Evolutionary conservation across 2,797 vertebrate species (phyloP).

Genomic region (Margarornis squamiger): DNA sequence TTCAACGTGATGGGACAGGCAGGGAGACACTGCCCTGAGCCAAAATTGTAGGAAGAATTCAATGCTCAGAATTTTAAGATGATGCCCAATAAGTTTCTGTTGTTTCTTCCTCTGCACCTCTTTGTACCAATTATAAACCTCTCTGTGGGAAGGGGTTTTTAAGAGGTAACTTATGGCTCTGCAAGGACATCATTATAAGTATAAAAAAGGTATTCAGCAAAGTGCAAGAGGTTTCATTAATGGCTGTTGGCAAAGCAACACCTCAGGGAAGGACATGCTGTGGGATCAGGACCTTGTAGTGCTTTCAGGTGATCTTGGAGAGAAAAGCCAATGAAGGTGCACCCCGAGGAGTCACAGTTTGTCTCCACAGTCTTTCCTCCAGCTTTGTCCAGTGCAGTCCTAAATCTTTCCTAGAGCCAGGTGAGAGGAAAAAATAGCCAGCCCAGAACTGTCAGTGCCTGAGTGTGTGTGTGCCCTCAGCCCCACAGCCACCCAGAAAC

Average conservation of each 20-base stretch:
- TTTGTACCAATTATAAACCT: not conserved
- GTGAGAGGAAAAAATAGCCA: rapidly evolving
- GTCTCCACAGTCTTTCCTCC: not conserved
- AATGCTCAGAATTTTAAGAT: slow-evolving; percentile 13
- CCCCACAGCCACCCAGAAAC: not conserved
- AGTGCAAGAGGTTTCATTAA: not conserved
- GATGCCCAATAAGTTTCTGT: not conserved
- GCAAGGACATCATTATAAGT: too few relatives aligned
- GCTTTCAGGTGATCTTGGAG: not conserved
- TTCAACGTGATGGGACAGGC: not conserved
- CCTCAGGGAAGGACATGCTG: not conserved
- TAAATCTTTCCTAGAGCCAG: not conserved
- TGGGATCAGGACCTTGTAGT: not conserved
- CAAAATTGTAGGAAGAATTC: slow-evolving; percentile 19
- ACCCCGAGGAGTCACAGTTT: not conserved
- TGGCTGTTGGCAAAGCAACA: not conserved
- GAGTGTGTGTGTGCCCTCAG: rapidly evolving
- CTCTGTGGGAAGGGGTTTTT: not conserved
- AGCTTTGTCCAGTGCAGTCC: not conserved
- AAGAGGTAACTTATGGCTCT: not conserved
- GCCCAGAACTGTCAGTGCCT: rapidly evolving
- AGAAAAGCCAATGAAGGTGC: rapidly evolving
- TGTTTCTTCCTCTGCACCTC: not conserved
- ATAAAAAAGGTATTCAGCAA: not conserved
- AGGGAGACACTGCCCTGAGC: not conserved